These are phyloP conservation scores for Amniataba percoides DNA, from an alignment of 2,797 vertebrate species.

Conservation along the genomic window DNA sequence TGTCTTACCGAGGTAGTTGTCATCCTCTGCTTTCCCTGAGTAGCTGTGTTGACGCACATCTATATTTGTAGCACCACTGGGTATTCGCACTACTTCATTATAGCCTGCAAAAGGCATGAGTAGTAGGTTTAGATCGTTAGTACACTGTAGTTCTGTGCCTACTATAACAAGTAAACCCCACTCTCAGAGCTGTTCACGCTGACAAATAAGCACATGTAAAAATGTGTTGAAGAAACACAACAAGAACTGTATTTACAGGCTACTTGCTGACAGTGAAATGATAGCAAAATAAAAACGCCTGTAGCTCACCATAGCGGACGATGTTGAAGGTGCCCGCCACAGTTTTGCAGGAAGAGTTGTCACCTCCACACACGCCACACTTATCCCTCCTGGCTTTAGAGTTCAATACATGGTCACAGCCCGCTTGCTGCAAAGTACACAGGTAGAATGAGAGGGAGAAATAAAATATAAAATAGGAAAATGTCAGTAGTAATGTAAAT, in stretches of 20 bases:
- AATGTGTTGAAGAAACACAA: background rate
- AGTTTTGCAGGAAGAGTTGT: conserved; percentile 99
- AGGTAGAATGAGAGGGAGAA: background rate
- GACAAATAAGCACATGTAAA: background rate
- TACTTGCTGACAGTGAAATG: background rate
- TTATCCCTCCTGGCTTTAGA: conserved; percentile 99
- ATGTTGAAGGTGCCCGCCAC: conserved; percentile 95
- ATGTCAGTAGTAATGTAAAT: background rate
- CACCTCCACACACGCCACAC: conserved; percentile 97
- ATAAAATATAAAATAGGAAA: conserved; percentile 1
- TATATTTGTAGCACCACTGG: conserved; percentile 97
- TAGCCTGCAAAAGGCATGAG: conserved; percentile 88
- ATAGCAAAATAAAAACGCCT: conserved; percentile 11
- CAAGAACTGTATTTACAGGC: conserved; percentile 19
- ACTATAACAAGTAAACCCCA: background rate
- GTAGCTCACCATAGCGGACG: conserved; percentile 93
- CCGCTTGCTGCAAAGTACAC: conserved; percentile 92
- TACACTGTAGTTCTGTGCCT: background rate
- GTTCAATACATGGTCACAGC: conserved; percentile 98
- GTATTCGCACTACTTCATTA: conserved; percentile 95
- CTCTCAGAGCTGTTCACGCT: conserved; percentile 7
- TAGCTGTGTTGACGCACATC: conserved; percentile 98
- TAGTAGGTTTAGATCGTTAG: conserved; percentile 24
- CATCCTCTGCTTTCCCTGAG: conserved; percentile 98
- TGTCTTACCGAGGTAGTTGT: conserved; percentile 98